Evolutionary conservation across 2,113 vertebrate species (phyloP).

Genomic region (Oncorhynchus gorbuscha): DNA sequence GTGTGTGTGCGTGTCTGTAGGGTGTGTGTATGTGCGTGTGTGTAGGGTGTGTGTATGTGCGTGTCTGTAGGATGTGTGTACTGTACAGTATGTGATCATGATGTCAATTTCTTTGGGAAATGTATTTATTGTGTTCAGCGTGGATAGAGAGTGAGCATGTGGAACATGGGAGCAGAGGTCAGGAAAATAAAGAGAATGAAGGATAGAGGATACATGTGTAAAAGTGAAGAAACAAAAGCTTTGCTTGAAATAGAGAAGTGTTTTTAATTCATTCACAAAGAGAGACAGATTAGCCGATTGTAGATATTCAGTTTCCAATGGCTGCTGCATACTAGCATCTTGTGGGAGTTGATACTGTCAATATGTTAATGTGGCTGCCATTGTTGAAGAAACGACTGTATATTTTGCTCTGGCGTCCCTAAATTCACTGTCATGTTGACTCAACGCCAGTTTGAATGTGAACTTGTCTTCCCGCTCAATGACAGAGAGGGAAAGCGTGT

Average conservation of each 20-base stretch:
- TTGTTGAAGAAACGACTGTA: neutral
- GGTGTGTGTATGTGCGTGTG: no score
- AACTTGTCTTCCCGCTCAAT: neutral
- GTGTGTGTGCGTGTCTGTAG: no score
- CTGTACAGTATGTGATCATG: constrained; percentile 1
- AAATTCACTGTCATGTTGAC: neutral
- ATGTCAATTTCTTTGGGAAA: constrained; percentile 28
- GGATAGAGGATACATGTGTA: no score
- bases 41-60: no score
- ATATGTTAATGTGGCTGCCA: neutral
- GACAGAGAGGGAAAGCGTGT: constrained; percentile 7
- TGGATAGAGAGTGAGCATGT: neutral
- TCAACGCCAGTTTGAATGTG: neutral
- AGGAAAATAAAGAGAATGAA: neutral
- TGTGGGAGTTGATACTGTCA: neutral
- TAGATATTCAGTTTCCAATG: neutral
- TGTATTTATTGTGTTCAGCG: constrained; percentile 41
- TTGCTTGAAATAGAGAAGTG: neutral
- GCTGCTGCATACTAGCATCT: neutral
- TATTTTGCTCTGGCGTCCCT: neutral
- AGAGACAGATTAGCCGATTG: neutral
- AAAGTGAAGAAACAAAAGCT: neutral
- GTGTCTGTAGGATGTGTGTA: no score
- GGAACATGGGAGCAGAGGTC: neutral
- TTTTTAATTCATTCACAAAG: neutral